Evolutionary conservation across 92 coral and sea anemone genomes (phyloP).

Genomic region (Pocillopora grandis): DNA sequence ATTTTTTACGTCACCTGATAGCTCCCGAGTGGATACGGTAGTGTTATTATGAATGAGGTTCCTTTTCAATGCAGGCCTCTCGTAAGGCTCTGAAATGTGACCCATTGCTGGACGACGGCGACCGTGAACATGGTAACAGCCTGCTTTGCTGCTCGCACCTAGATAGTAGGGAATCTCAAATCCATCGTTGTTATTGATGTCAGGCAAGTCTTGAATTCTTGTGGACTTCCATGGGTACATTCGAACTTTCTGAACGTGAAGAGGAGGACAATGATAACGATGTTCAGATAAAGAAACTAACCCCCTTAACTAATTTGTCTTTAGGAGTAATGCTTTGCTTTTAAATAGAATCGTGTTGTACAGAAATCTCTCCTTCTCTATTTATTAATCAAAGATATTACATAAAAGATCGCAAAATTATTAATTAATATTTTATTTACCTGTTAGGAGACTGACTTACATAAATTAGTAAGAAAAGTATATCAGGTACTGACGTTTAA

Average conservation of each 20-base stretch:
- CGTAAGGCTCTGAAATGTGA: neutral
- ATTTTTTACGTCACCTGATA: neutral
- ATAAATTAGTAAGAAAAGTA: too few species aligned
- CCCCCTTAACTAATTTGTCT: too few species aligned
- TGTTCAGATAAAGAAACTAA: neutral
- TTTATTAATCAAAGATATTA: too few species aligned
- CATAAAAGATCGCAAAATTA: too few species aligned
- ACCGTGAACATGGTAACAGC: neutral
- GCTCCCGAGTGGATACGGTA: neutral
- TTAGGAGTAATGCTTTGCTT: too few species aligned
- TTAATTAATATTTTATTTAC: too few species aligned
- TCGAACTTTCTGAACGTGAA: conserved; percentile 6
- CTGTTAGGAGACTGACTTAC: too few species aligned
- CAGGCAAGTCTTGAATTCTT: conserved; percentile 21
- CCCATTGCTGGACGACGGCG: neutral
- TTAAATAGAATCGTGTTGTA: too few species aligned
- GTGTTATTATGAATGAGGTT: neutral
- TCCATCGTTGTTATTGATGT: conserved; percentile 31
- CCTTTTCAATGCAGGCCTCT: conserved; percentile 21
- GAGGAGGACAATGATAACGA: neutral
- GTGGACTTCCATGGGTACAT: conserved; percentile 35
- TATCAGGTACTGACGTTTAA: too few species aligned
- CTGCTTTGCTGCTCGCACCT: neutral
- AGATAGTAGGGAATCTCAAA: conserved; percentile 23
- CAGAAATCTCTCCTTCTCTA: too few species aligned